Conservation (phyloP, 2,888 invertebrate species). For the Lacanobia wlatinum region DNA sequence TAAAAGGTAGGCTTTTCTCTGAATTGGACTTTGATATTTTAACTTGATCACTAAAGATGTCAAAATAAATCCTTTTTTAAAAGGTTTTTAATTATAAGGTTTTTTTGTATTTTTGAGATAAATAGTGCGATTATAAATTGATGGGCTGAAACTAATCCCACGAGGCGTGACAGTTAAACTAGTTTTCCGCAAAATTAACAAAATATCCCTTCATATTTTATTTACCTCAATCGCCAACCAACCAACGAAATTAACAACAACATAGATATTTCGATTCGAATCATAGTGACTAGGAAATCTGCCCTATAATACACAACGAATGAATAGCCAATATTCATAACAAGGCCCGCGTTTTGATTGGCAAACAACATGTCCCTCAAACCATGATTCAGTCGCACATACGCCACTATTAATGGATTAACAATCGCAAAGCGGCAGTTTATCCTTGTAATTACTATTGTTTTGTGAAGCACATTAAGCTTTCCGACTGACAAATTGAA, state of each 20-base stretch:
- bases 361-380: constrained; percentile 49
- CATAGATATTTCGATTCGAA: constrained; percentile 15
- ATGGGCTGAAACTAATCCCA: neutral
- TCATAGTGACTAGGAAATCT: constrained; percentile 25
- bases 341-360: constrained; percentile 55
- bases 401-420: constrained; percentile 67
- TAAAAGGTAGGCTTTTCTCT: neutral
- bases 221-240: neutral
- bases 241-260: neutral
- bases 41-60: neutral
- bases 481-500: constrained; percentile 74
- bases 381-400: constrained; percentile 55
- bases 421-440: constrained; percentile 69
- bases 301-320: constrained; percentile 16
- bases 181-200: neutral
- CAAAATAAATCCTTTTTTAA: neutral
- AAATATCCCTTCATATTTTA: neutral
- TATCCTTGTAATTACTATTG: constrained; percentile 74
- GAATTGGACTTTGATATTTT: neutral
- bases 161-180: neutral
- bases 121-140: neutral
- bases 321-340: constrained; percentile 58
- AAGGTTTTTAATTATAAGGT: neutral
- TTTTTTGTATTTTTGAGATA: neutral
- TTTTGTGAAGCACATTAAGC: constrained; percentile 72